Evolutionary conservation across 1,140 invertebrate genomes (phyloP).

Genomic region (Drosophila bocki): DNA sequence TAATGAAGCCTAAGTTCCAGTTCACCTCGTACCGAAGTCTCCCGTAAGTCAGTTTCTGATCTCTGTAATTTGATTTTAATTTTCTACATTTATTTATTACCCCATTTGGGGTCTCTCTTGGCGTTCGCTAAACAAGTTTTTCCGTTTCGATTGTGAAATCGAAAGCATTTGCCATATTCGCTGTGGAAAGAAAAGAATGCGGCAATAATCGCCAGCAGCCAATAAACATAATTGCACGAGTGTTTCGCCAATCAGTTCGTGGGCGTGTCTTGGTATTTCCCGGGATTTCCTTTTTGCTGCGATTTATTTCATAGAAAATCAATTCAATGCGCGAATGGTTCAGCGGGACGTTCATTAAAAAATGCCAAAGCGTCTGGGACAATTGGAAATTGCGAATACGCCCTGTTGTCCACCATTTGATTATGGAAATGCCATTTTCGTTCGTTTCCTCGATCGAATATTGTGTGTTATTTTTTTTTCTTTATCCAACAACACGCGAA

Average conservation of each 20-base stretch:
- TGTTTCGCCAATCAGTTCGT: slow-evolving; percentile 31
- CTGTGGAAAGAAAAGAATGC: slow-evolving; percentile 34
- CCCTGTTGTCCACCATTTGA: slow-evolving; percentile 31
- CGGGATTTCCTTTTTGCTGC: slow-evolving; percentile 23
- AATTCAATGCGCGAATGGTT: slow-evolving; percentile 17
- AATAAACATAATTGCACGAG: slow-evolving; percentile 45
- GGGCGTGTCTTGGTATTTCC: slow-evolving; percentile 32
- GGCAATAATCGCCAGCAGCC: slow-evolving; percentile 50
- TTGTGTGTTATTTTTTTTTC: slow-evolving; percentile 6
- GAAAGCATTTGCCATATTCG: slow-evolving; percentile 23
- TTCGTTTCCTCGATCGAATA: slow-evolving; percentile 31
- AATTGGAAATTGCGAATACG: slow-evolving; percentile 54
- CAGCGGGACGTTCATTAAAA: slow-evolving; percentile 52
- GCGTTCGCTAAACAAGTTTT: slow-evolving; percentile 32
- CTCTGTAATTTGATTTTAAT: slow-evolving; percentile 23
- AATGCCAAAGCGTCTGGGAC: slow-evolving; percentile 45
- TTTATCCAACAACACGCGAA: slow-evolving; percentile 16
- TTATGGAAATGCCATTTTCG: slow-evolving; percentile 43
- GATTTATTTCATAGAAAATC: slow-evolving; percentile 46
- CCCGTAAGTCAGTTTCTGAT: neutral
- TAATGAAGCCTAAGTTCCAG: neutral
- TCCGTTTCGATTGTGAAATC: slow-evolving; percentile 41
- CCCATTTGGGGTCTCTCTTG: slow-evolving; percentile 14
- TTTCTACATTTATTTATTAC: slow-evolving; percentile 47
- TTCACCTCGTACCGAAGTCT: too few relatives aligned